phyloP scores from a whole-genome alignment of 1,140 invertebrate genomes.

The Drosophila elegans region DNA sequence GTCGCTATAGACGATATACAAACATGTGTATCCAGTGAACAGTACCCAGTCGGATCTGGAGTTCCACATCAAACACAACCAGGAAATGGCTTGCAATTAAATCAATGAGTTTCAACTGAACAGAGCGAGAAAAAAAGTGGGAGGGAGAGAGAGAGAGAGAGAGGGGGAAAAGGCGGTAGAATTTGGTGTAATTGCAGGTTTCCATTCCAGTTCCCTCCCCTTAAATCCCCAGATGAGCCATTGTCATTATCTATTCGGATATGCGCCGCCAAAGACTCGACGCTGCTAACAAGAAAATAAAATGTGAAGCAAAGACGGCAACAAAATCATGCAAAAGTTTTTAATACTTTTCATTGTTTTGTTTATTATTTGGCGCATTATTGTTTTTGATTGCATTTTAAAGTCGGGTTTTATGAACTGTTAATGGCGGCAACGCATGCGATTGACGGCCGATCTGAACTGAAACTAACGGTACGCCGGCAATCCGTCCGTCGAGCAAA shows the following conservation, averaged over 20 bases:
- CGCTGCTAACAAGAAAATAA: conserved; percentile 26
- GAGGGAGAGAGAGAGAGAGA: conserved; percentile 9
- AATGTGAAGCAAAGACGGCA: conserved; percentile 15
- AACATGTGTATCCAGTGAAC: not conserved
- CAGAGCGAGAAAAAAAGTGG: not conserved
- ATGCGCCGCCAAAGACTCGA: conserved; percentile 15
- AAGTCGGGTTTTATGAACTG: conserved; percentile 71
- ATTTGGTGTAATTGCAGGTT: conserved; percentile 69
- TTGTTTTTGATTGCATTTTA: conserved; percentile 76
- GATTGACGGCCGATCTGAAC: conserved; percentile 48
- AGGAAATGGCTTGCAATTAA: conserved; percentile 84
- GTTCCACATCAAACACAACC: conserved; percentile 79
- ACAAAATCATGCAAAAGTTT: conserved; percentile 46
- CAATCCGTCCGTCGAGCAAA: conserved; percentile 8
- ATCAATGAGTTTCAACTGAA: conserved; percentile 73
- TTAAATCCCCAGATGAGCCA: conserved; percentile 44
- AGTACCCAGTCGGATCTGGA: conserved; percentile 27
- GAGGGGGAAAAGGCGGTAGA: conserved; percentile 34
- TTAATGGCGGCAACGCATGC: conserved; percentile 76
- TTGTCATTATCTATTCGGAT: conserved; percentile 68
- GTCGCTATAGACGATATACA: not conserved
- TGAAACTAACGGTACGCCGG: conserved; percentile 28
- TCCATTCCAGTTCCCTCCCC: conserved; percentile 26
- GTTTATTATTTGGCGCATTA: conserved; percentile 51
- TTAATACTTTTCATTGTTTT: conserved; percentile 45